Evolutionary conservation across 2,888 invertebrate genomes (phyloP).

Genomic region (Syrista parreyssii): DNA sequence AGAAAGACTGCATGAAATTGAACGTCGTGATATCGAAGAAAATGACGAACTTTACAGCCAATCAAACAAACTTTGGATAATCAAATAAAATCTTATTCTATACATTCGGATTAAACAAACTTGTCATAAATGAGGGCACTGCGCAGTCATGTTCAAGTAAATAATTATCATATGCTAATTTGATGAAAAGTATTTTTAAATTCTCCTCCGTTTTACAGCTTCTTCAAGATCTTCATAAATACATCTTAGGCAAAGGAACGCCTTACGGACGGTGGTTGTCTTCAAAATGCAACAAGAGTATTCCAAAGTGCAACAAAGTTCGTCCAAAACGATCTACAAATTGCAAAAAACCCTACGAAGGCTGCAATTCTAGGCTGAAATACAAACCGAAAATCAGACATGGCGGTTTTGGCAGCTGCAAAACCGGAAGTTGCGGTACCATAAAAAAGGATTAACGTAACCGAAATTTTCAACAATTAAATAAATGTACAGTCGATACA

Average conservation of each 20-base stretch:
- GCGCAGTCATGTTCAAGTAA: neutral
- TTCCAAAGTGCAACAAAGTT: neutral
- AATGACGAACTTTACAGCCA: neutral
- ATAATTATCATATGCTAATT: neutral
- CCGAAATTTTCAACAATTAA: neutral
- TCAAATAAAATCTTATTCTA: neutral
- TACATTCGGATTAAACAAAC: neutral
- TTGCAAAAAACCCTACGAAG: neutral
- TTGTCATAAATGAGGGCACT: neutral
- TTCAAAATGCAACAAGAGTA: neutral
- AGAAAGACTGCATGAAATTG: neutral
- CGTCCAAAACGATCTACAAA: neutral
- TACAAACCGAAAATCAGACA: neutral
- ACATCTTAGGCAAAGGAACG: neutral
- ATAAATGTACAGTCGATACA: neutral
- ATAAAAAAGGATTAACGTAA: neutral
- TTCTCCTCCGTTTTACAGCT: neutral
- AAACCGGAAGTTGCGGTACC: neutral
- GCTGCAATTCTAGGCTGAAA: neutral
- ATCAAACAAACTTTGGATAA: neutral
- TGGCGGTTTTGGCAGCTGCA: slow-evolving; percentile 1
- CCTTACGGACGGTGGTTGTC: neutral
- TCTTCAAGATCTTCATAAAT: neutral
- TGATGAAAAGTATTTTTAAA: neutral
- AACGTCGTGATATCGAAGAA: neutral